phyloP scores from a whole-genome alignment of 2,888 invertebrate species.

The Lysandra bellargus region DNA sequence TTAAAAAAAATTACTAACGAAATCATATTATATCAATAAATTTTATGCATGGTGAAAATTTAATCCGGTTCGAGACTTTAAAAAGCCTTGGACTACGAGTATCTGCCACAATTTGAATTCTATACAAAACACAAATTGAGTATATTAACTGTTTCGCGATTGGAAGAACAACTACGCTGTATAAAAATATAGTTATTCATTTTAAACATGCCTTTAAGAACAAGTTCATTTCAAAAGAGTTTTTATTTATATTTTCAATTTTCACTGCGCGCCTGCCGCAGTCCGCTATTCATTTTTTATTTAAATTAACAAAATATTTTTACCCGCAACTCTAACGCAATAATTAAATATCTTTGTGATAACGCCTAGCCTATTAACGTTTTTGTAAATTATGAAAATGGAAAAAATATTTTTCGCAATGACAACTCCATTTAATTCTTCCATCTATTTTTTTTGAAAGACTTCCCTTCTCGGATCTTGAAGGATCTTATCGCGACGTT shows the following conservation, averaged over 20 bases:
- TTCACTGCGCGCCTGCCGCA: neutral
- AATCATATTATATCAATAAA: no score
- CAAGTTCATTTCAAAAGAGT: constrained; percentile 10
- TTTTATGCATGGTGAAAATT: no score
- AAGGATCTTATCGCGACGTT: constrained; percentile 40
- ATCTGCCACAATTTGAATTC: neutral
- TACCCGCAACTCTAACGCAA: constrained; percentile 1
- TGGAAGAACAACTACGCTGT: neutral
- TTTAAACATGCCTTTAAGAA: constrained; percentile 8
- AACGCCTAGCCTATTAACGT: constrained; percentile 25
- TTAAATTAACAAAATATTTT: neutral
- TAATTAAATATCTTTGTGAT: constrained; percentile 23
- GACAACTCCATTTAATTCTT: constrained; percentile 26
- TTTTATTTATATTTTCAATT: constrained; percentile 19
- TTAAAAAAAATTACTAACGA: no score
- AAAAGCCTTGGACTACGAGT: neutral
- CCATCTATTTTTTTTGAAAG: constrained; percentile 18
- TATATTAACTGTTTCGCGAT: neutral
- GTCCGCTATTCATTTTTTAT: constrained; percentile 7
- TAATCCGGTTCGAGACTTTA: neutral
- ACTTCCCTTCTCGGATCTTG: constrained; percentile 30
- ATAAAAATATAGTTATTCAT: constrained; percentile 4
- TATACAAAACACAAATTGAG: neutral
- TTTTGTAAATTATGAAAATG: constrained; percentile 27
- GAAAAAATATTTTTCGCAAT: constrained; percentile 26